phyloP scores from a whole-genome alignment of 2,113 vertebrate species.

The Zosterops borbonicus region DNA sequence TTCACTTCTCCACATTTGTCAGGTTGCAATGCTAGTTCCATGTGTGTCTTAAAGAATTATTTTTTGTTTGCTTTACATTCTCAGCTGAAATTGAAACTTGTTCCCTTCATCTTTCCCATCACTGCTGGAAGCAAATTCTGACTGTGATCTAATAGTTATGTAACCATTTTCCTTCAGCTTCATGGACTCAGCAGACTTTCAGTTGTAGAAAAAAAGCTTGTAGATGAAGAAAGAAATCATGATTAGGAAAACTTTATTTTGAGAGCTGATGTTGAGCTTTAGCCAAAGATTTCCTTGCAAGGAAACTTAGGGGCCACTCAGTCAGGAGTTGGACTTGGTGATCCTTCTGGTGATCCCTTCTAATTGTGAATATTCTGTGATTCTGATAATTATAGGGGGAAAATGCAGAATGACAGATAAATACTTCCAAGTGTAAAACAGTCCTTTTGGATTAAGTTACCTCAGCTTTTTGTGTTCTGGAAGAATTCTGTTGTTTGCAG shows the following conservation, averaged over 20 bases:
- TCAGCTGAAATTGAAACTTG: background rate
- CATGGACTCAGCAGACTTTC: background rate
- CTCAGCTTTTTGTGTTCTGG: background rate
- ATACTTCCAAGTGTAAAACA: background rate
- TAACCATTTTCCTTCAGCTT: background rate
- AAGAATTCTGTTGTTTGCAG: background rate
- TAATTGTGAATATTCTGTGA: background rate
- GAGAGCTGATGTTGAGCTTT: background rate
- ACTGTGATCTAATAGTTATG: background rate
- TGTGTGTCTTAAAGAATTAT: background rate
- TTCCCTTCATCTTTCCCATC: background rate
- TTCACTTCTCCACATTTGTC: background rate
- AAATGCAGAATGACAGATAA: background rate
- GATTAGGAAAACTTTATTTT: background rate
- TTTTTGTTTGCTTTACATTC: background rate
- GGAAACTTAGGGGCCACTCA: background rate
- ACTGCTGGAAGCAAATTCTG: background rate
- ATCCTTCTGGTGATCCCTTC: background rate
- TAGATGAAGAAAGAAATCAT: background rate
- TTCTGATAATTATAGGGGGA: background rate
- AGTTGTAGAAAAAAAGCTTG: background rate
- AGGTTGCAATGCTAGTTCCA: background rate
- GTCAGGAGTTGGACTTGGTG: fast-evolving
- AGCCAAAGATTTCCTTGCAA: background rate
- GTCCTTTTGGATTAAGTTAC: background rate